Percentiles rank a stretch among this genome's conserved stretches.
These are phyloP conservation scores for Stigmatopora argus DNA, from an alignment of 2,113 vertebrate species.

Conservation along the genomic window DNA sequence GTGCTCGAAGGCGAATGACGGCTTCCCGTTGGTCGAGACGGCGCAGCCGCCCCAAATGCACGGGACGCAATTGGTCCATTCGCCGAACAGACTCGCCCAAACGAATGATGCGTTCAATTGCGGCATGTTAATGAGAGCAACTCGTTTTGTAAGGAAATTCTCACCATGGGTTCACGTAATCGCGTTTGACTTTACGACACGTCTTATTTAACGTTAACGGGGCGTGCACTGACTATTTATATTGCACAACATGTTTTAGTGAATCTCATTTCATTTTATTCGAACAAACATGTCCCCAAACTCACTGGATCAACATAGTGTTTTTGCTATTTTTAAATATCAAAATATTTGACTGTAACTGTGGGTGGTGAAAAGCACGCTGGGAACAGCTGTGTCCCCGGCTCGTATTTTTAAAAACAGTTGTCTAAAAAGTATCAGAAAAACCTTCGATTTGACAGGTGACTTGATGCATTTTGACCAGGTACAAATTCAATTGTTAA, in stretches of 20 bases:
- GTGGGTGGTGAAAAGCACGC: background rate
- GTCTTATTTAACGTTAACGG: background rate
- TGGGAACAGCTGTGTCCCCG: background rate
- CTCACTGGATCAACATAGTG: no score
- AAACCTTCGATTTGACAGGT: background rate
- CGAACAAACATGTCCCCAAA: no score
- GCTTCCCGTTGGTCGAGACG: constrained; percentile 32
- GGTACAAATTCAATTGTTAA: no score
- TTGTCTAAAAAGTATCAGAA: background rate
- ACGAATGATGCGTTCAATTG: background rate
- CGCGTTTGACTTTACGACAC: background rate
- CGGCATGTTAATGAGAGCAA: background rate
- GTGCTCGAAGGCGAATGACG: background rate
- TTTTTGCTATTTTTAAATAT: no score
- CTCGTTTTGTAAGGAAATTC: background rate
- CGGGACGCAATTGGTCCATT: constrained; percentile 19
- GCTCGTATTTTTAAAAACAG: background rate
- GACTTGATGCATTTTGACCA: background rate
- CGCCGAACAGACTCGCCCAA: background rate
- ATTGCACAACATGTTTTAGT: background rate
- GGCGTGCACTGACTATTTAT: background rate
- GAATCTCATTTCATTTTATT: background rate
- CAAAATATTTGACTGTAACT: background rate
- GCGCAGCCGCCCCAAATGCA: constrained; percentile 23
- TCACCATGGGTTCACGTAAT: background rate